Conservation (phyloP, 2,797 vertebrate species). For the Sebastes baramenuke region DNA sequence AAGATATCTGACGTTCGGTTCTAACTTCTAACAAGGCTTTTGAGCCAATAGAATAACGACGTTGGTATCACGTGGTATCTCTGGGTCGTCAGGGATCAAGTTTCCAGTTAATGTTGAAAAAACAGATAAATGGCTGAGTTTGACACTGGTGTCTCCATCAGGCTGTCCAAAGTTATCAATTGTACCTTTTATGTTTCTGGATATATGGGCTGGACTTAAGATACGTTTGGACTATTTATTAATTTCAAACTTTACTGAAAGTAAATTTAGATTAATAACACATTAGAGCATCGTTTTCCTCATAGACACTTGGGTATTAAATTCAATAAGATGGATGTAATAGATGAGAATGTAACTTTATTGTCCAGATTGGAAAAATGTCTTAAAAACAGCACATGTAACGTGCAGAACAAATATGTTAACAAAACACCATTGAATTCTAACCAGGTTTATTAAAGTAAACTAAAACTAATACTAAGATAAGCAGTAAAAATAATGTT, state of each 20-base stretch:
- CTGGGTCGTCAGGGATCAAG: no score
- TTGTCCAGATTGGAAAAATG: background rate
- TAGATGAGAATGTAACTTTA: background rate
- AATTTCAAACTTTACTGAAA: background rate
- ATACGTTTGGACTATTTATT: background rate
- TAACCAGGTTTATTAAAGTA: background rate
- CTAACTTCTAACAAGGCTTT: no score
- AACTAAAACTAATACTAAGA: accelerated
- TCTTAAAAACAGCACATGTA: background rate
- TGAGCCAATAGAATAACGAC: no score
- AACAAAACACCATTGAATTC: background rate
- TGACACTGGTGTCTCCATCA: no score
- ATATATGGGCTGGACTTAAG: background rate
- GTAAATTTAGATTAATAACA: background rate
- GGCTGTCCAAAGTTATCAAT: no score
- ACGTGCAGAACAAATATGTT: background rate
- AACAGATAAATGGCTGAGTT: no score
- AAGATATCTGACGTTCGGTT: no score
- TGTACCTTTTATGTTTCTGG: background rate
- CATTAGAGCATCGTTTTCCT: background rate
- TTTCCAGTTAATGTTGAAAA: no score
- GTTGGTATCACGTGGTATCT: no score
- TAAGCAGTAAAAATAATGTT: no score
- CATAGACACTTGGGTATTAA: background rate
- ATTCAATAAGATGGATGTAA: background rate